Conservation (phyloP, 2,113 vertebrate species). For the Gymnarchus niloticus region DNA sequence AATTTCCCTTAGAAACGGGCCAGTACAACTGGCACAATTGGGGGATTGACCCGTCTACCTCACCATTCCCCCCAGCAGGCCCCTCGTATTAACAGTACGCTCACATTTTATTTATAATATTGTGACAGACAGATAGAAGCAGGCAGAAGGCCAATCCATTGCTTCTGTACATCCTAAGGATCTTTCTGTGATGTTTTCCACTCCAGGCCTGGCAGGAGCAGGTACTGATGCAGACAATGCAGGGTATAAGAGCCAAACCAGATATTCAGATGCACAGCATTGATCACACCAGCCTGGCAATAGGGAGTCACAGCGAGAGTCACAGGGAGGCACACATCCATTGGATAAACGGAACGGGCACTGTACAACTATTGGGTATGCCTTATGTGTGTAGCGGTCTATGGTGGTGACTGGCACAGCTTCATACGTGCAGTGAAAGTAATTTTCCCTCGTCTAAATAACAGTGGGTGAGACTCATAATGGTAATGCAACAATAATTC, state of each 20-base stretch:
- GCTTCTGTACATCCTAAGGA: neutral
- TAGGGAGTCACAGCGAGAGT: neutral
- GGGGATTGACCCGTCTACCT: slow-evolving; percentile 3
- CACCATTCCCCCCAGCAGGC: neutral
- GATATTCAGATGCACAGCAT: neutral
- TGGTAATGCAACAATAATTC: too few species aligned
- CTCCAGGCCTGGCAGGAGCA: neutral
- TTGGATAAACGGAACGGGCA: neutral
- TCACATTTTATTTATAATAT: neutral
- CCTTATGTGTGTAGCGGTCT: too few species aligned
- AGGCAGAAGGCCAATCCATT: neutral
- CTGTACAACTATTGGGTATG: too few species aligned
- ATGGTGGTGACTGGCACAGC: neutral
- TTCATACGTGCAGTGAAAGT: neutral
- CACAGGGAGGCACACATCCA: neutral
- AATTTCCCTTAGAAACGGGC: slow-evolving; percentile 19
- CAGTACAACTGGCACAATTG: slow-evolving; percentile 16
- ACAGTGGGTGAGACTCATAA: neutral
- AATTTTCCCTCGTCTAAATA: neutral
- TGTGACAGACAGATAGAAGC: neutral
- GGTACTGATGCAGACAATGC: neutral
- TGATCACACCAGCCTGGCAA: neutral
- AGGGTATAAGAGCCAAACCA: too few species aligned
- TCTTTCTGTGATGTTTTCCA: too few species aligned
- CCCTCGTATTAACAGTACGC: neutral